Percentiles rank a stretch among this genome's conserved stretches.
Evolutionary conservation across 2,797 vertebrate species (phyloP).

Genomic region (Gambelia wislizenii): DNA sequence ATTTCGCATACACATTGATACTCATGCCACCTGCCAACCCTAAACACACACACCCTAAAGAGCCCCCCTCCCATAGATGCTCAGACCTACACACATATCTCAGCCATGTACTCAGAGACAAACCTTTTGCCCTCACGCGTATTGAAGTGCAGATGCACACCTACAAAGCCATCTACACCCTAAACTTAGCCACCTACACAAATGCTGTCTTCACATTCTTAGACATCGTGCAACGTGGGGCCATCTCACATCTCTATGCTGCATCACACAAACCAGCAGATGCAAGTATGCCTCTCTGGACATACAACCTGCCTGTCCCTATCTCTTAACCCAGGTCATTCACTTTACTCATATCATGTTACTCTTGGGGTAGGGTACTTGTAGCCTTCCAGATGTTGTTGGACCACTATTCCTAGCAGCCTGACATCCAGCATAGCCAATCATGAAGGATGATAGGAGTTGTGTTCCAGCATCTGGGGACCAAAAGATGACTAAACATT

Average conservation of each 20-base stretch:
- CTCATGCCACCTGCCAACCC: neutral
- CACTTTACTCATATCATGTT: neutral
- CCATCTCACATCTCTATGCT: neutral
- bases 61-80: neutral
- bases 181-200: constrained; percentile 28
- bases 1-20: too few species aligned
- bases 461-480: neutral
- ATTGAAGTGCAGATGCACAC: neutral
- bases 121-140: constrained; percentile 3
- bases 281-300: neutral
- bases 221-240: neutral
- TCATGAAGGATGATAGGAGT: neutral
- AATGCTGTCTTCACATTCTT: neutral
- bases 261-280: neutral
- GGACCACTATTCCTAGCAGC: neutral
- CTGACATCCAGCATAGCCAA: neutral
- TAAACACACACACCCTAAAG: neutral
- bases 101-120: neutral
- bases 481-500: neutral
- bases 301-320: neutral
- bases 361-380: neutral
- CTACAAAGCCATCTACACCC: neutral
- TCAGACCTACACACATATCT: constrained; percentile 1
- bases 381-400: neutral
- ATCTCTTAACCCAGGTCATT: neutral